Base-by-base conservation (phyloP, 2,888 invertebrate species). In the Andricus quercusramuli region DNA sequence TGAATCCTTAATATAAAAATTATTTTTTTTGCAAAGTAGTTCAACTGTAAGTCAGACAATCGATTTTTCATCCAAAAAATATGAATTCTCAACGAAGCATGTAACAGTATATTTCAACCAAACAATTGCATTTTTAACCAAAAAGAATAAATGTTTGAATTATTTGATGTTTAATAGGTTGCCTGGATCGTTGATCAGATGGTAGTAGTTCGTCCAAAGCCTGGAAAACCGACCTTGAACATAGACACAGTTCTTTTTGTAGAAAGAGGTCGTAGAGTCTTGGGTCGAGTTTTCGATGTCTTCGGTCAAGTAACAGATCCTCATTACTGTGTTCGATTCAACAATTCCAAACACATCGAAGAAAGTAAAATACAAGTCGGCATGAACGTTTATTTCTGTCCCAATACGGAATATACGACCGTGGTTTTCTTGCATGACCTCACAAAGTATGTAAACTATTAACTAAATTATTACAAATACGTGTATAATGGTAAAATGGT, bases 311-410 rank as follows among this genome's bases (percentile, higher is more conserved):
- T 99, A 0, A 94, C 94, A 0, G 95, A 96, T 87, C 99, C 99
- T 0, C 94, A 96, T 86, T 99, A 99, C 93, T 96, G 97, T 86
- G 95, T 99, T n/a, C 94, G 98, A 4, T 99, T 99, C 93, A 98
- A 98, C 93, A 96, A 95, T 0, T 91, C 92, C 17, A 95, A 96
- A 78, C 97, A 99, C 90, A 97, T 97, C 78, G 91, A 94, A 70
- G 94, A 95, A 67, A 95, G 95, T 83, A 95, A 95, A 74, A 94
- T 97, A 3, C 91, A 93, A 85, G 92, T 95, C 76, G 97, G 97
- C 76, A 94, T 95, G 91, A 94, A 94, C 13, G 97, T 99, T 6
- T 99, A 95, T 93, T 97, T 96, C 88, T 98, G 98, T 29, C 98
- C 98, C 0, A 94, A 95, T 86, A 95, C 96, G 1, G 93, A 95